Conservation (phyloP, 2,888 invertebrate species). For the Drosophila mercatorum region DNA sequence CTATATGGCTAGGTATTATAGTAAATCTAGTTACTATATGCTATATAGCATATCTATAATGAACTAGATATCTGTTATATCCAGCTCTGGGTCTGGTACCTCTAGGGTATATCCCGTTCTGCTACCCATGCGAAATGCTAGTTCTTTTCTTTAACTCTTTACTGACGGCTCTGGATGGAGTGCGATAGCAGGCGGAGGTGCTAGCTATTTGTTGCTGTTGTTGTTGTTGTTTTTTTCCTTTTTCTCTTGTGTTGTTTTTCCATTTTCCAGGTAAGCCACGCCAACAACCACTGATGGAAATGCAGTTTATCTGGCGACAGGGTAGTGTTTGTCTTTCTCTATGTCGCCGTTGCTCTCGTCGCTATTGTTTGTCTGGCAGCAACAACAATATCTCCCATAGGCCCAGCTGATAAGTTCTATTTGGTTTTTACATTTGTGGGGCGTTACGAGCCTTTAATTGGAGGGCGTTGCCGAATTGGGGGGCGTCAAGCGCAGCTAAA, state of each 20-base stretch:
- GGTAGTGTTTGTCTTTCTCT: constrained; percentile 44
- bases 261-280: constrained; percentile 44
- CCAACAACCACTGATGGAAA: constrained; percentile 28
- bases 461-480: constrained; percentile 33
- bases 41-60: background rate
- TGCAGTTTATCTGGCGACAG: constrained; percentile 49
- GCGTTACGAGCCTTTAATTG: constrained; percentile 35
- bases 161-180: constrained; percentile 5
- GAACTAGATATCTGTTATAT: background rate
- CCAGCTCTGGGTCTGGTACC: background rate
- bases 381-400: constrained; percentile 19
- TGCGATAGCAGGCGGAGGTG: constrained; percentile 18
- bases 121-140: background rate
- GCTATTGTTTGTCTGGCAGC: constrained; percentile 34
- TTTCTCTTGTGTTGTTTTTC: constrained; percentile 8
- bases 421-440: constrained; percentile 24
- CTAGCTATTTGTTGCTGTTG: constrained; percentile 32
- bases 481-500: constrained; percentile 29
- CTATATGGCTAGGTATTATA: background rate
- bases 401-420: constrained; percentile 31
- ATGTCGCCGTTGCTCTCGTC: constrained; percentile 18
- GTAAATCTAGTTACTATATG: no score
- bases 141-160: constrained; percentile 14
- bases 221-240: constrained; percentile 16
- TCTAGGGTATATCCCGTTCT: constrained; percentile 1